Conservation (phyloP, 2,797 vertebrate genomes). For the Pipistrellus pipistrellus region DNA sequence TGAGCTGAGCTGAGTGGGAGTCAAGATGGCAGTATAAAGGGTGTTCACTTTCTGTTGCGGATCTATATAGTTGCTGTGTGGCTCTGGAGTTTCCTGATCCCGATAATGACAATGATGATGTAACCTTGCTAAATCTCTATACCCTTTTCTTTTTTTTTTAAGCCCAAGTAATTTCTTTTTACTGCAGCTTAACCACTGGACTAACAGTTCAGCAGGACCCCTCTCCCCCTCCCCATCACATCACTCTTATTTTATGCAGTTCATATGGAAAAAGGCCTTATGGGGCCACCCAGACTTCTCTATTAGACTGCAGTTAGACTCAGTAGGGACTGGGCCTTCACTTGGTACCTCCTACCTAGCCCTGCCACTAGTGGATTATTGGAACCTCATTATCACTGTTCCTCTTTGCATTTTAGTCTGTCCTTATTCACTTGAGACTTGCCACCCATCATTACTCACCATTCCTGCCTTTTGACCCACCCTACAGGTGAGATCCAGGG, state of each 20-base stretch:
- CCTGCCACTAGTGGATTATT: neutral
- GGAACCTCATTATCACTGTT: neutral
- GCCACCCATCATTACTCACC: neutral
- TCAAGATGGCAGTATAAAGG: neutral
- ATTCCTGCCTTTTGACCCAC: neutral
- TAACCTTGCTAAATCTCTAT: neutral
- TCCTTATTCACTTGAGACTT: neutral
- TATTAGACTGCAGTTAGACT: neutral
- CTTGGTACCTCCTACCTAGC: neutral
- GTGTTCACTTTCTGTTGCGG: neutral
- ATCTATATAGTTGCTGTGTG: neutral
- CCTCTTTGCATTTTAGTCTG: neutral
- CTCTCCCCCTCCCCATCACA: neutral
- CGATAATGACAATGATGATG: neutral
- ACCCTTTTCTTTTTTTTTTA: neutral
- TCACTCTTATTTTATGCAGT: neutral
- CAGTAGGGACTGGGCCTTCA: neutral
- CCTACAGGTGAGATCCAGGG: neutral
- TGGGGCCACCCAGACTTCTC: neutral
- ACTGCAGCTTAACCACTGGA: neutral
- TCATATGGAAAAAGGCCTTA: neutral
- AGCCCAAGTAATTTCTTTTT: neutral
- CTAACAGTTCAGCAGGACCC: neutral
- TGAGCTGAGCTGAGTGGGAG: neutral
- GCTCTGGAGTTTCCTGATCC: neutral